Evolutionary conservation across 2,888 invertebrate species (phyloP).

Genomic region (Ormia ochracea): DNA sequence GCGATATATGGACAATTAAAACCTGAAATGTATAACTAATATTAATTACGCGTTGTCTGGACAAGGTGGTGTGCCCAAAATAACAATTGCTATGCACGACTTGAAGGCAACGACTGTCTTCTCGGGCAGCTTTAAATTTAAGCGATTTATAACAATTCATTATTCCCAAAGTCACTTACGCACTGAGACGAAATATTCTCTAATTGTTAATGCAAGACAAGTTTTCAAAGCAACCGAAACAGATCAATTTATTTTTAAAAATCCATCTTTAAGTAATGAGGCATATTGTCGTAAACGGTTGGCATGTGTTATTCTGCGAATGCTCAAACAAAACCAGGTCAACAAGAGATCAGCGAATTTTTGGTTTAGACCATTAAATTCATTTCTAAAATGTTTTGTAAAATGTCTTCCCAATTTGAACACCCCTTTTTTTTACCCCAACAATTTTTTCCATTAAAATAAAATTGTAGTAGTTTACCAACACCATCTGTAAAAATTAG

Average conservation of each 20-base stretch:
- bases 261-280: no score
- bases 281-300: no score
- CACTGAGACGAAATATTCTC: background rate
- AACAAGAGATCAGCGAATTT: no score
- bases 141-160: slow-evolving; percentile 52
- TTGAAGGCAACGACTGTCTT: slow-evolving; percentile 32
- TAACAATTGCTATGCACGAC: slow-evolving; percentile 53
- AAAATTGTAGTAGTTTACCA: no score
- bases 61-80: background rate
- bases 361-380: no score
- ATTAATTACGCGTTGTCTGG: slow-evolving; percentile 14
- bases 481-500: no score
- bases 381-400: no score
- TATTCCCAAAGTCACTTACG: background rate
- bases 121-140: slow-evolving; percentile 32
- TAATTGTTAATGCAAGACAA: slow-evolving; percentile 54
- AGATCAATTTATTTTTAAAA: slow-evolving; percentile 43
- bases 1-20: slow-evolving; percentile 25
- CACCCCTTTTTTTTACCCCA: no score
- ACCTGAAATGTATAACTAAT: slow-evolving; percentile 29
- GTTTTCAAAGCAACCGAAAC: slow-evolving; percentile 25
- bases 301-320: no score
- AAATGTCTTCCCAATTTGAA: no score
- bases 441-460: no score
- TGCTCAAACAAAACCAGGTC: no score